Evolutionary conservation across 2,113 vertebrate species (phyloP).

Genomic region (Spizaetus ornatus): DNA sequence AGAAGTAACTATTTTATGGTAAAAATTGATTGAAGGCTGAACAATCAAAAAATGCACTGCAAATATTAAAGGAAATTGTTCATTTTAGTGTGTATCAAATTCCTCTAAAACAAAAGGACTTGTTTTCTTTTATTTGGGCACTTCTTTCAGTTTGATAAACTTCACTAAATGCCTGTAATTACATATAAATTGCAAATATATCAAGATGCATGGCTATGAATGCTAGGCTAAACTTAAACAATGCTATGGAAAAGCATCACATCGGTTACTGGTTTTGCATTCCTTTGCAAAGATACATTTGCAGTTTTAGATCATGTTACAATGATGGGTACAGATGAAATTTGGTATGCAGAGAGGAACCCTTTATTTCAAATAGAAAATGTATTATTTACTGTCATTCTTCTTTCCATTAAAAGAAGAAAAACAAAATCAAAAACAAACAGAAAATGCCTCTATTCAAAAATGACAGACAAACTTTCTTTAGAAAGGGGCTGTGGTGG

Average conservation of each 20-base stretch:
- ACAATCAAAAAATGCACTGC: not conserved
- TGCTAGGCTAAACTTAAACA: not conserved
- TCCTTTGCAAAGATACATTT: not conserved
- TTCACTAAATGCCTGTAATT: not conserved
- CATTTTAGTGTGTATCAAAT: not conserved
- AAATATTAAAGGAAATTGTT: not conserved
- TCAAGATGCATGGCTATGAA: not conserved
- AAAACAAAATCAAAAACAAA: not conserved
- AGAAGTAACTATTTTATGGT: not conserved
- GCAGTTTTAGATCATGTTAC: not conserved
- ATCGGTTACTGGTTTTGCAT: not conserved
- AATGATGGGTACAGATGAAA: not conserved
- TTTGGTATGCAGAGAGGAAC: not conserved
- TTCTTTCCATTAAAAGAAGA: not conserved
- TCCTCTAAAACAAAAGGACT: not conserved
- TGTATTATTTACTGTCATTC: not conserved
- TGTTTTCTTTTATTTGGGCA: not conserved
- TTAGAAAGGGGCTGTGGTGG: slow-evolving; percentile 28
- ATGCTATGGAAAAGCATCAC: not conserved
- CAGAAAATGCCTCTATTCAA: not conserved
- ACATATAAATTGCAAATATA: not conserved
- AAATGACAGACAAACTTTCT: not conserved
- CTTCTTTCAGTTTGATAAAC: not conserved
- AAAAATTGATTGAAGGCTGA: not conserved
- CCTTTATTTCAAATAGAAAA: not conserved